A percentile compares a stretch with the other conserved stretches of the same genome.
phyloP scores from a whole-genome alignment of 92 coral and sea anemone species.

The Phenganax subtilis region DNA sequence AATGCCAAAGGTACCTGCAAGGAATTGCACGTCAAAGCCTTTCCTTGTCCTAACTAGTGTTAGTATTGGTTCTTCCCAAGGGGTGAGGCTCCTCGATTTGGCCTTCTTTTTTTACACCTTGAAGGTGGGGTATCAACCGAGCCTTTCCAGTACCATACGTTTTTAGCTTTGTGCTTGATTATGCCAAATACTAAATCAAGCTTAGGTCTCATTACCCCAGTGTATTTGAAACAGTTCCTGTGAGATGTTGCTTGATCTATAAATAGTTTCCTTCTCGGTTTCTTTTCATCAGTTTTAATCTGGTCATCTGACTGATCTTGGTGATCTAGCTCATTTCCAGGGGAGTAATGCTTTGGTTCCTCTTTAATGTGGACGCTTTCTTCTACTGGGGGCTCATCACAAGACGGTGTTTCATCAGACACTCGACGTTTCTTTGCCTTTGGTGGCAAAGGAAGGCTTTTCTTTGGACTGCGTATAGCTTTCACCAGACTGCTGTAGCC shows the following conservation, averaged over 20 bases:
- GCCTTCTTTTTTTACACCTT: constrained; percentile 3
- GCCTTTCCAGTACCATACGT: constrained; percentile 13
- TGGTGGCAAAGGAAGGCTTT: too few species aligned
- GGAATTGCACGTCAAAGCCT: too few species aligned
- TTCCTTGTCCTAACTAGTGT: too few species aligned
- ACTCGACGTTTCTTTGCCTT: too few species aligned
- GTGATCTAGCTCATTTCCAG: too few species aligned
- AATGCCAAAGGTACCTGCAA: too few species aligned
- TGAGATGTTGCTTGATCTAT: constrained; percentile 23
- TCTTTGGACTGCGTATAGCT: too few species aligned
- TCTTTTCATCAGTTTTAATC: neutral
- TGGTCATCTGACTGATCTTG: too few species aligned
- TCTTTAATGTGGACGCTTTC: too few species aligned
- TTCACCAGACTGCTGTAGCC: constrained; percentile 5
- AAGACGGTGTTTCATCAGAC: too few species aligned
- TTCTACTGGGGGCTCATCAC: too few species aligned
- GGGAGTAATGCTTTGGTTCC: too few species aligned
- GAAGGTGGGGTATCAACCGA: constrained; percentile 11
- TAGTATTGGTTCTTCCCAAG: constrained; percentile 21
- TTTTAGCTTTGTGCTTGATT: constrained; percentile 14
- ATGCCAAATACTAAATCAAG: constrained; percentile 35
- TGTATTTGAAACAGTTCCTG: constrained; percentile 35
- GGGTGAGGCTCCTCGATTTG: constrained; percentile 13
- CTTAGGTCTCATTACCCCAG: constrained; percentile 33
- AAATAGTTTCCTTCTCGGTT: constrained; percentile 2